Evolutionary conservation across 37 sponge, comb jelly and placozoan species (phyloP), one percentile per base, ranked within the genome.

Genomic region (Bolinopsis microptera): DNA sequence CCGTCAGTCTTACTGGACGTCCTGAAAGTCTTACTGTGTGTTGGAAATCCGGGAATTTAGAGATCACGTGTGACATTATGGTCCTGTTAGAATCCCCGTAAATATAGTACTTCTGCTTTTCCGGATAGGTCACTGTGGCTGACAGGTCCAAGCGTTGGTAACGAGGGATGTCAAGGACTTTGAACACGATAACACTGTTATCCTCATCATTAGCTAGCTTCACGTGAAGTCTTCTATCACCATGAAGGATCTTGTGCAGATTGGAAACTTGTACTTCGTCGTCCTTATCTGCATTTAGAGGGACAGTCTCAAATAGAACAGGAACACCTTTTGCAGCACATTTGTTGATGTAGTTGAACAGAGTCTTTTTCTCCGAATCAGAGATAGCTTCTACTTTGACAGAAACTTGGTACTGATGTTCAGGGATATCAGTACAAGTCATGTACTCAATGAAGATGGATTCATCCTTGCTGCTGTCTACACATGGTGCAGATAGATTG

Each of bases 81-180:
- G 80, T 32, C 5, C 36, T 13, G 36, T 77, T 32, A 21, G 33
- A 1, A 3, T 32, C 33, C 3, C 80, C 80, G 80, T 34, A 35
- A 16, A 77, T 27, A 32, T 34, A 35, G 80, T 77, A 77, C 36
- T 32, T 27, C 21, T 77, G 80, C 35, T 77, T 35, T 13, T 28
- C 37, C 13, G 80, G 80, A 36, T 77, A 77, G 0, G 35, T 5
- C 36, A 77, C 80, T 22, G 34, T 35, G 0, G 27, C 0, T 1
- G 80, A 77, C 36, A 34, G 27, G 80, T 77, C 80, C 1, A 77
- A 36, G 0, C 80, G 80, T 77, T 77, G 80, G 36, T 35, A 77
- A 33, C 37, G 33, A 32, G 80, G 80, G 9, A 77, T 77, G 21
- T 77, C 80, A 13, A 32, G 1, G 1, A 77, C 35, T 32, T 33